Conservation (phyloP, 2,797 vertebrate genomes). For the Lagorchestes hirsutus region DNA sequence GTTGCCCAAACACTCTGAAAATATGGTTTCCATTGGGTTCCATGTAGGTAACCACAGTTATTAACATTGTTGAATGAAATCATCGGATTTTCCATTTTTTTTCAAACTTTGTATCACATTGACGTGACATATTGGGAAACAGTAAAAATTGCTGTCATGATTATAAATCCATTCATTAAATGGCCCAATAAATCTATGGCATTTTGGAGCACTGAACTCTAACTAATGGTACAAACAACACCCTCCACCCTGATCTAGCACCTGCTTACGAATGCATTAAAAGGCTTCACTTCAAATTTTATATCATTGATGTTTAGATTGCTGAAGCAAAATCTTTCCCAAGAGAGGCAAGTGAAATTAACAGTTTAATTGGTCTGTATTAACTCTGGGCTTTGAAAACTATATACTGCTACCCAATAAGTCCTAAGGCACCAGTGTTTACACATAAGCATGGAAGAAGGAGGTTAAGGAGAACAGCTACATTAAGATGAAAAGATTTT, state of each 20-base stretch:
- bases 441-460: background rate
- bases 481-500: constrained; percentile 42
- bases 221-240: constrained; percentile 73
- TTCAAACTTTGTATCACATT: background rate
- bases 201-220: constrained; percentile 72
- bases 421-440: background rate
- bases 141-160: constrained; percentile 62
- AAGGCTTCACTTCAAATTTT: constrained; percentile 54
- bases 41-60: background rate
- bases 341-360: constrained; percentile 41
- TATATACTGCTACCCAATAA: background rate
- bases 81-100: constrained; percentile 7
- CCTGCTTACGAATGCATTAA: constrained; percentile 66
- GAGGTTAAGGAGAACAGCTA: constrained; percentile 3
- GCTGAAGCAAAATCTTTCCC: constrained; percentile 42
- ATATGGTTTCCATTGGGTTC: background rate
- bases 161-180: constrained; percentile 65
- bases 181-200: constrained; percentile 71
- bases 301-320: constrained; percentile 21
- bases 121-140: background rate
- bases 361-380: constrained; percentile 33
- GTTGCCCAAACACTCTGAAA: constrained; percentile 32
- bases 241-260: constrained; percentile 54
- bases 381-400: constrained; percentile 8
- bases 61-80: constrained; percentile 34